A percentile compares a stretch with the other conserved stretches of the same genome.
These are phyloP conservation scores for Phalloptychus januarius DNA, from an alignment of 2,797 vertebrate genomes.

Conservation along the genomic window DNA sequence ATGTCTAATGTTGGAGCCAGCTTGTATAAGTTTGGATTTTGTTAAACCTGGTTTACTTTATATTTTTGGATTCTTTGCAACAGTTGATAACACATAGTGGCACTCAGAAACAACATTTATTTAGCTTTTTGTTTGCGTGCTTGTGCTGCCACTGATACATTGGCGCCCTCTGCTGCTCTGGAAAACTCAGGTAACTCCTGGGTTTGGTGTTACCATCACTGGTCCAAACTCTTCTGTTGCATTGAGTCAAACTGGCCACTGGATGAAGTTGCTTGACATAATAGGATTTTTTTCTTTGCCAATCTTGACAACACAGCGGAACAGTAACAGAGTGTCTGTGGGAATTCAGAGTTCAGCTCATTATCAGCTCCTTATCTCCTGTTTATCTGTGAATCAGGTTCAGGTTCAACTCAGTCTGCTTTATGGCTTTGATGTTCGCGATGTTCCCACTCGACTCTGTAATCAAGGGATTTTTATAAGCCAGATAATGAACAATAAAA, in stretches of 20 bases:
- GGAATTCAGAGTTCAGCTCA: conserved; percentile 7
- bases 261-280: not conserved
- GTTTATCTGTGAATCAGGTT: conserved; percentile 1
- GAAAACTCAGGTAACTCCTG: too few species aligned
- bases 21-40: not conserved
- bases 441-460: not conserved
- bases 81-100: not conserved
- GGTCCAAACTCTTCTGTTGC: not conserved
- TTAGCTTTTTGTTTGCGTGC: not conserved
- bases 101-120: not conserved
- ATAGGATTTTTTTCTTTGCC: not conserved
- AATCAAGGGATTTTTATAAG: not conserved
- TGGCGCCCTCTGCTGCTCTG: not conserved
- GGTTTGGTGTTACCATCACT: not conserved
- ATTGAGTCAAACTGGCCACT: not conserved
- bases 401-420: not conserved
- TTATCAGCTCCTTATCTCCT: conserved; percentile 10
- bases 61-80: not conserved
- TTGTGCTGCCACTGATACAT: not conserved
- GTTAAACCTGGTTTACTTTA: not conserved
- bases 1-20: too few species aligned
- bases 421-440: not conserved
- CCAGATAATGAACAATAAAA: not conserved
- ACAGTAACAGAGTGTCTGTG: not conserved
- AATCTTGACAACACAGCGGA: not conserved